Evolutionary conservation across 2,797 vertebrate genomes (phyloP), one percentile per base, ranked within the genome.

Genomic region (Eulemur albifrons): DNA sequence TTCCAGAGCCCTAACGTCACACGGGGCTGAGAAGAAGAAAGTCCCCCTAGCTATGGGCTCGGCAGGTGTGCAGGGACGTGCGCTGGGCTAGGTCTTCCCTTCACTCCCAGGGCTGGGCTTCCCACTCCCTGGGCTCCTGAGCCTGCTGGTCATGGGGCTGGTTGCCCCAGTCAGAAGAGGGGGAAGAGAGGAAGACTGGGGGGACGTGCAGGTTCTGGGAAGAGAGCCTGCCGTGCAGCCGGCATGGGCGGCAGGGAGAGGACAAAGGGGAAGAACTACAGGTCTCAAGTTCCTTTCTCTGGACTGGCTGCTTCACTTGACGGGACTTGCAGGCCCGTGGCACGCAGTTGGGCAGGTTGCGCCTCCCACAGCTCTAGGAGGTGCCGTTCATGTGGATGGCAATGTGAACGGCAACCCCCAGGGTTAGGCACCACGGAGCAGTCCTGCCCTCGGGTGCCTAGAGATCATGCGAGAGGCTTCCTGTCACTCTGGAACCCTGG

Each of bases 1-100:
- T 17, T 73, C 25, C 25, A 35, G 86, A 75, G 59, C 73, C 50
- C 32, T 61, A 27, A 89, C 52, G 83, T 61, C 83, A 67, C 54
- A 32, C 4, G 7, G 59, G 45, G 10, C 59, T 0, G 10, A 88
- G 20, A 59, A 50, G 45, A 93, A 75, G 70, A 27, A 43, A 59
- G 88, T 35, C 27, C n/a, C 30, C 4, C 9, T 12, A 43, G 72
- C 32, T 40, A 40, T 59, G 50, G 67, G 45, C 81, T 86, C 1
- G 0, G 38, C 17, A 48, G n/a, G n/a, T 21, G n/a, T 65, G 25
- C 77, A 70, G 0, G 4, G 5, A 48, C 8, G 40, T 40, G 48
- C 0, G 2, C 63, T 43, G 50, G 75, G 63, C 40, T 77, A 5
- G 18, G 40, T 81, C 72, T 90, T 77, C 63, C 54, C 30, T 87